Evolutionary conservation across 2,113 vertebrate genomes (phyloP).

Genomic region (Anguilla japonica): DNA sequence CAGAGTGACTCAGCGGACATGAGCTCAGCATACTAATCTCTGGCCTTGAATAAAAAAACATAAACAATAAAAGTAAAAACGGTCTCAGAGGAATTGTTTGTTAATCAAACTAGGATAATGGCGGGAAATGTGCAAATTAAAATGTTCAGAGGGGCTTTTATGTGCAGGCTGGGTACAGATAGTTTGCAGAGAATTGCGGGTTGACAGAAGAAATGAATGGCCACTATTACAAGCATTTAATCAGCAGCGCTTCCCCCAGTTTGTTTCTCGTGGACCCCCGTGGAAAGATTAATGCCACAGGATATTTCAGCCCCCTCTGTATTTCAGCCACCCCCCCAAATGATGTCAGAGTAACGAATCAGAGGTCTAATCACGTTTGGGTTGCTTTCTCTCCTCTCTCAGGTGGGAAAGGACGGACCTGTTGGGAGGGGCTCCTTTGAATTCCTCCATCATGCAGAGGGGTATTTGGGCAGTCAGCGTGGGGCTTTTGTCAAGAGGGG

Average conservation of each 20-base stretch:
- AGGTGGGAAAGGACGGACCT: constrained; percentile 9
- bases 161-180: constrained; percentile 35
- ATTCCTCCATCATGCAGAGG: not conserved
- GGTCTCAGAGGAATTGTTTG: not conserved
- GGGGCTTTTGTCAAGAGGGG: not conserved
- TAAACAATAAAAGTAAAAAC: not conserved
- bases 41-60: not conserved
- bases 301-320: constrained; percentile 69
- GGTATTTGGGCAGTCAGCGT: not conserved
- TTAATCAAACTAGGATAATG: not conserved
- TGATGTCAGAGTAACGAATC: not conserved
- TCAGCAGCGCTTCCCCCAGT: constrained; percentile 67
- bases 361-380: not conserved
- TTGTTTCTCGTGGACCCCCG: constrained; percentile 62
- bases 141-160: not conserved
- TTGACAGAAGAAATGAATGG: constrained; percentile 71
- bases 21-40: not conserved
- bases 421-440: not conserved
- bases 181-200: constrained; percentile 59
- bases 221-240: constrained; percentile 78
- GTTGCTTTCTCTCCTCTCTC: constrained; percentile 4
- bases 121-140: not conserved
- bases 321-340: constrained; percentile 58
- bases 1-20: not conserved
- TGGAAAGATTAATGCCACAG: constrained; percentile 71